These are phyloP conservation scores for Chironomus riparius DNA, from an alignment of 2,888 invertebrate genomes.

Conservation along the genomic window DNA sequence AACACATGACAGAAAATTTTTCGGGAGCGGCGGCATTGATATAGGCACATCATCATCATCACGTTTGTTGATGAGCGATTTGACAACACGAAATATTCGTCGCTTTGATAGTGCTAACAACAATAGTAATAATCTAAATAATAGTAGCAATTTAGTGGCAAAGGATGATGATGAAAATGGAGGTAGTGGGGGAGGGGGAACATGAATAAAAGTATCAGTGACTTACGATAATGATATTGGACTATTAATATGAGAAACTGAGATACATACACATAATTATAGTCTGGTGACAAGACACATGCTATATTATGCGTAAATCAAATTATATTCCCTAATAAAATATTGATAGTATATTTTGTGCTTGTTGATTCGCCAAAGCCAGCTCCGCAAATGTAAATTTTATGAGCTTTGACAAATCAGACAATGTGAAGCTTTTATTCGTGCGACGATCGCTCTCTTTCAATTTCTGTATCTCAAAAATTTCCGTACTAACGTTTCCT, in stretches of 20 bases:
- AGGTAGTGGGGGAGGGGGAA: neutral
- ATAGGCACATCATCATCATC: neutral
- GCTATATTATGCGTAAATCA: too few species aligned
- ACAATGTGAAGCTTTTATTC: slow-evolving; percentile 13
- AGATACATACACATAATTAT: neutral
- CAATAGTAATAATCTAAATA: neutral
- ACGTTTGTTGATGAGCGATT: neutral
- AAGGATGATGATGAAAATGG: slow-evolving; percentile 23
- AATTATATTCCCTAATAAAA: neutral
- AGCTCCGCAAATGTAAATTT: neutral
- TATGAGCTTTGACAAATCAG: slow-evolving; percentile 13
- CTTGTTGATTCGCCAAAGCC: slow-evolving; percentile 6
- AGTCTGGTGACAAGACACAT: neutral
- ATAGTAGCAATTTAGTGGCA: neutral
- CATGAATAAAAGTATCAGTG: slow-evolving; percentile 11
- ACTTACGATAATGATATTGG: slow-evolving; percentile 8
- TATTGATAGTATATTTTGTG: neutral
- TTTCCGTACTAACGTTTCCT: neutral
- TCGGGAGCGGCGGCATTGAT: neutral
- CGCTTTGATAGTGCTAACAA: slow-evolving; percentile 13
- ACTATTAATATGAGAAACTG: slow-evolving; percentile 9
- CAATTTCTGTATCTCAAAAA: neutral
- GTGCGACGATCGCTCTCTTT: neutral
- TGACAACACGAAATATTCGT: neutral
- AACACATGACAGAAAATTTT: slow-evolving; percentile 10